These are phyloP conservation scores for Calameuta filiformis DNA, from an alignment of 2,888 invertebrate genomes.

Conservation along the genomic window DNA sequence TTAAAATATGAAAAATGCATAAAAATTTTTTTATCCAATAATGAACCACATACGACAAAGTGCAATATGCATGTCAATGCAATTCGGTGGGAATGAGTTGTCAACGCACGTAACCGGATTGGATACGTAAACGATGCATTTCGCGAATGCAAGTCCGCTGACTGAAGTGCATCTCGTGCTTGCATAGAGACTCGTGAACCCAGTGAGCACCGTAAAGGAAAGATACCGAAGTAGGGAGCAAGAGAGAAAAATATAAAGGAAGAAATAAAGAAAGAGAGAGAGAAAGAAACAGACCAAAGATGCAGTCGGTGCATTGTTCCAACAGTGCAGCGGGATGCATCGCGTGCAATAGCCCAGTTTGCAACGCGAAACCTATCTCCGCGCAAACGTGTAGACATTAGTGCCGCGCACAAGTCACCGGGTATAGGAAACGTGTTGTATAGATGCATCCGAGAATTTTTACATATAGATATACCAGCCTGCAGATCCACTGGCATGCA, in stretches of 20 bases:
- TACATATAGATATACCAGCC: not conserved
- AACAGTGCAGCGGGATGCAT: conserved; percentile 27
- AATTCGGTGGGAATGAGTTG: not conserved
- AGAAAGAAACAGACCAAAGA: not conserved
- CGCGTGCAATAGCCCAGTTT: conserved; percentile 48
- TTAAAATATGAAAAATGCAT: not conserved
- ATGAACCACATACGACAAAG: fast-evolving
- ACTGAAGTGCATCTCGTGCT: not conserved
- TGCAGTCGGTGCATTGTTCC: not conserved
- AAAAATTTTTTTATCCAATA: too few relatives aligned
- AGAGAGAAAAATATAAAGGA: not conserved
- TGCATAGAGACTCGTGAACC: not conserved
- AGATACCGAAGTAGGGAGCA: not conserved
- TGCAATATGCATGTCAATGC: not conserved
- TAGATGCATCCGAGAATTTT: not conserved
- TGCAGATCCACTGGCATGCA: conserved; percentile 9
- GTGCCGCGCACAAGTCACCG: conserved; percentile 7
- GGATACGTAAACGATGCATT: not conserved
- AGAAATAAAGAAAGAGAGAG: too few relatives aligned
- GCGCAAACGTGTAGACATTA: not conserved
- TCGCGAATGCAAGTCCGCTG: not conserved
- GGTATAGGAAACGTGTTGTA: not conserved
- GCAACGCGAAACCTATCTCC: conserved; percentile 30
- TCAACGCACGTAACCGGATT: not conserved
- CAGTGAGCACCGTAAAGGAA: not conserved